Evolutionary conservation across 1,140 invertebrate species (phyloP).

Genomic region (Caenorhabditis brenneri): DNA sequence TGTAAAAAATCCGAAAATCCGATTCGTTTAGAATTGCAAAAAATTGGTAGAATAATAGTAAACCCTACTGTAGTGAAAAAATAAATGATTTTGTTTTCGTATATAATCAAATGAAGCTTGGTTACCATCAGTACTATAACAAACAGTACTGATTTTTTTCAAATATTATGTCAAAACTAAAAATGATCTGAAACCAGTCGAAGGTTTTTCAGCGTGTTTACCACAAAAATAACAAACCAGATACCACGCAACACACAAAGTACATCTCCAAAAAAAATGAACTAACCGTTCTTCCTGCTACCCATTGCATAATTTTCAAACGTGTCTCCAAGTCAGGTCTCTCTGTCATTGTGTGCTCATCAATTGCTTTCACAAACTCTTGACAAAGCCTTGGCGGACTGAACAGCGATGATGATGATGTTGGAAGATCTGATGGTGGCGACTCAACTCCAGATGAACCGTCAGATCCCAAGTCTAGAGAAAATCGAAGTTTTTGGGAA

Average conservation of each 20-base stretch:
- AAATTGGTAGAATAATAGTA: no score
- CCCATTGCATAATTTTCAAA: constrained; percentile 58
- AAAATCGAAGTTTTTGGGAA: background rate
- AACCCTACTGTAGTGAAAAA: no score
- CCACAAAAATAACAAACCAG: background rate
- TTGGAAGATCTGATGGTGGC: constrained; percentile 54
- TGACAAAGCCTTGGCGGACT: constrained; percentile 43
- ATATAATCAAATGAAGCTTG: no score
- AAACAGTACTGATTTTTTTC: no score
- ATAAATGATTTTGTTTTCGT: no score
- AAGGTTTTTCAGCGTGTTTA: background rate
- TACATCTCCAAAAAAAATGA: background rate
- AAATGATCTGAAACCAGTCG: no score
- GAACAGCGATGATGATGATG: constrained; percentile 52
- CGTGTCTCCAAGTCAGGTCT: constrained; percentile 53
- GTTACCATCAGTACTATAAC: no score
- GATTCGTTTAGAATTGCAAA: no score
- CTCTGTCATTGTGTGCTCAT: constrained; percentile 54
- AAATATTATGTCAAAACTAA: no score
- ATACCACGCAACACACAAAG: background rate
- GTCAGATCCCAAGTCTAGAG: constrained; percentile 33
- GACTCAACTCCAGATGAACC: constrained; percentile 49
- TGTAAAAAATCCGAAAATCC: no score
- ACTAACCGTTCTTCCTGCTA: constrained; percentile 46
- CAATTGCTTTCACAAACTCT: constrained; percentile 57